Evolutionary conservation across 1,140 invertebrate genomes (phyloP).

Genomic region (Achatina immaculata): DNA sequence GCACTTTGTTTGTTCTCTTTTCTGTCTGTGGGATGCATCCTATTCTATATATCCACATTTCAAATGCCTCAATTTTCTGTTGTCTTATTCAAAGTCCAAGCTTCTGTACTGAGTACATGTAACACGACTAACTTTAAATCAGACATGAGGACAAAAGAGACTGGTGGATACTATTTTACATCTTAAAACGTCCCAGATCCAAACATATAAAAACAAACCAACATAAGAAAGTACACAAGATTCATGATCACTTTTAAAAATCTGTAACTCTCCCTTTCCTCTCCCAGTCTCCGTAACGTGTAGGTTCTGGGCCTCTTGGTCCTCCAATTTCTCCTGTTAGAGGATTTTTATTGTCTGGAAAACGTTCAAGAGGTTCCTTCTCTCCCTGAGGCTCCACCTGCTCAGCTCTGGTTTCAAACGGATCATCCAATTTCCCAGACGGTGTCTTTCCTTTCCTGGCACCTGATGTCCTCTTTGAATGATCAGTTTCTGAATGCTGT

Average conservation of each 20-base stretch:
- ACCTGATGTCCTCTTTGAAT: neutral
- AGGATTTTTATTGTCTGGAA: conserved; percentile 91
- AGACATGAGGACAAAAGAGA: no score
- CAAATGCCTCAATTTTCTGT: no score
- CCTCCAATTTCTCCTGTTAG: conserved; percentile 94
- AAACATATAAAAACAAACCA: no score
- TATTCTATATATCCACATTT: no score
- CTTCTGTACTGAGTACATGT: no score
- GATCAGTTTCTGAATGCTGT: conserved; percentile 48
- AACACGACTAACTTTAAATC: no score
- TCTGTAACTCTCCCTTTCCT: conserved; percentile 96
- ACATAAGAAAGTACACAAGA: no score
- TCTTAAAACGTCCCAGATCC: no score
- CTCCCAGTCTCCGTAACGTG: conserved; percentile 99
- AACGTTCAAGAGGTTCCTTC: conserved; percentile 86
- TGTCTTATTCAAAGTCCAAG: no score
- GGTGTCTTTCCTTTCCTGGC: conserved; percentile 66
- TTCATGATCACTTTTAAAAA: conserved; percentile 77
- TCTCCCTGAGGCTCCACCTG: conserved; percentile 79
- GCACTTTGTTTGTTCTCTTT: no score
- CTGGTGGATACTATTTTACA: no score
- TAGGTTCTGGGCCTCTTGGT: conserved; percentile 96
- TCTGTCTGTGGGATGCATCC: no score
- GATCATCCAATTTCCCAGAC: conserved; percentile 78
- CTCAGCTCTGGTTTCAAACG: conserved; percentile 59